phyloP scores from a whole-genome alignment of 2,113 vertebrate species.

The Gopherus evgoodei region DNA sequence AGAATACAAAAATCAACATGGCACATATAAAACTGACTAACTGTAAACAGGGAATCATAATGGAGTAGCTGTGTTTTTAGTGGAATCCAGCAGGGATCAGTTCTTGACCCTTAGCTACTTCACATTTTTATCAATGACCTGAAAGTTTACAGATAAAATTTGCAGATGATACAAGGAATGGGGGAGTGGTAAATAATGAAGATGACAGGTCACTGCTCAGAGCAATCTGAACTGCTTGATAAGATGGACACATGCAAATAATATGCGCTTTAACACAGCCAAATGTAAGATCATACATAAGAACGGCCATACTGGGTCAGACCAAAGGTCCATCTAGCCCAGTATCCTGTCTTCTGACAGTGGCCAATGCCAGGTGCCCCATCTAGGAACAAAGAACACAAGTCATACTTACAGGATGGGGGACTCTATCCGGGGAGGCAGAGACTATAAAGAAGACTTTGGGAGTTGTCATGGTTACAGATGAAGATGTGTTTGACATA shows the following conservation, averaged over 20 bases:
- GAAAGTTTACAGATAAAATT: background rate
- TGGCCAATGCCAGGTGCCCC: too few relatives aligned
- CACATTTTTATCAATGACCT: background rate
- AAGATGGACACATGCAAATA: background rate
- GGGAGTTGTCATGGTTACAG: background rate
- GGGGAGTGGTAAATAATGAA: background rate
- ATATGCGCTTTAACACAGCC: background rate
- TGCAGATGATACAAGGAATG: background rate
- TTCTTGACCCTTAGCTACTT: background rate
- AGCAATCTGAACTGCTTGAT: background rate
- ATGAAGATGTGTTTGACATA: background rate
- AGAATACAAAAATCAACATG: background rate
- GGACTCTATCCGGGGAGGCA: background rate
- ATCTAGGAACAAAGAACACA: background rate
- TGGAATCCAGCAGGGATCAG: background rate
- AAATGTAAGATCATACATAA: background rate
- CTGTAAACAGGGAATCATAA: background rate
- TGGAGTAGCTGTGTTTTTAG: background rate
- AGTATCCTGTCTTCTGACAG: too few relatives aligned
- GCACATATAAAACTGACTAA: background rate
- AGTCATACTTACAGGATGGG: background rate
- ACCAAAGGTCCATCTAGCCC: too few relatives aligned
- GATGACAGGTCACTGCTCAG: background rate
- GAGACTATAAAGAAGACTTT: background rate
- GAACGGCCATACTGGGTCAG: too few relatives aligned